Base-by-base conservation (phyloP, 2,888 invertebrate genomes). In the Tubulanus polymorphus region DNA sequence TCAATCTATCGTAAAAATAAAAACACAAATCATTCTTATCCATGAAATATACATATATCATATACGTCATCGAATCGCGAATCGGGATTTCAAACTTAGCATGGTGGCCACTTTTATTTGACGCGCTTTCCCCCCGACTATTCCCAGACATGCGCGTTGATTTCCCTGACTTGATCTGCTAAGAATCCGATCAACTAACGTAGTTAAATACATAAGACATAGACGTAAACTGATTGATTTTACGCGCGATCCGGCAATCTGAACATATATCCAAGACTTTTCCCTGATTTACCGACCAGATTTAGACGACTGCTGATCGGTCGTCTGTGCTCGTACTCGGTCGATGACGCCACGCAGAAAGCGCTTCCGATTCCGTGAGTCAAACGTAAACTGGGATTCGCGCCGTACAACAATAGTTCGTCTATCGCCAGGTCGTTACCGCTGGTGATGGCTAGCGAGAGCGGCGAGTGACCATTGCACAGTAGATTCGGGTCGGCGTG, bases 371-470 rank as follows among this genome's bases (percentile, higher is more conserved):
- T 69, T 41, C 79, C 78, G 56, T 75, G 76, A 23, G 75, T 74
- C 55, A 78, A 60, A 1, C 68, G 62, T 20, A 75, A 61, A 57
- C 73, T 74, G 25, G 75, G 73, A 55, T 78, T 71, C 56, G 73
- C 73, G n/a, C 68, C 67, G 58, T 65, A 68, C 12, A 55, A 52
- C 51, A 78, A 53, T 28, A 78, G 62, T 54, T 75, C 75, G 62
- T 75, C 74, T 27, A 78, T 66, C n/a, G 74, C 74, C 76, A 67
- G 48, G 60, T 78, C 75, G 60, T 79, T 79, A 10, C 79, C 79
- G 61, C 74, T 74, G 23, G 72, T 66, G 45, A 79, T 76, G 48
- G 76, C 75, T 18, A 79, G 60, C 8, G 76, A 70, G 3, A 79
- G 64, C 35, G 79, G 70, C 47, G 76, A 75, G 59, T 75, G 73